Evolutionary conservation across 2,113 vertebrate genomes (phyloP).

Genomic region (Ammodramus savannarum): DNA sequence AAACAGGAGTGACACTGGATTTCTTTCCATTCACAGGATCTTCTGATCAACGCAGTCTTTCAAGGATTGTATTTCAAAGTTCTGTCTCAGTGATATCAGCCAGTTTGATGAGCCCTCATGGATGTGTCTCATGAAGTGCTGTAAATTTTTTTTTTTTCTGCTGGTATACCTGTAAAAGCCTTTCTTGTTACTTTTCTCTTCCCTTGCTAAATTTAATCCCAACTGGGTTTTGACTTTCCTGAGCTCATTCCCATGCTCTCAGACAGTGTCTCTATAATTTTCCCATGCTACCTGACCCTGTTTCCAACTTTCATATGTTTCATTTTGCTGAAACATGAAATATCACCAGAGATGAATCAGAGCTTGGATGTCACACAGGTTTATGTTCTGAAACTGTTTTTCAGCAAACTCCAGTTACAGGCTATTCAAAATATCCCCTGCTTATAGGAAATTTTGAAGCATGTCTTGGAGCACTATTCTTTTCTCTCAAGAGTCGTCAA

Average conservation of each 20-base stretch:
- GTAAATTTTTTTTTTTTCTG: background rate
- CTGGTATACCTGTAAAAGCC: background rate
- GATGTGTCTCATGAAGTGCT: background rate
- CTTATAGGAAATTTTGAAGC: background rate
- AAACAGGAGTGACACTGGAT: background rate
- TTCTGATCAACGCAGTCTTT: background rate
- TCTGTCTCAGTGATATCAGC: background rate
- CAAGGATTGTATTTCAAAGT: background rate
- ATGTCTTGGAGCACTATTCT: background rate
- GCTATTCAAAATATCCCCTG: background rate
- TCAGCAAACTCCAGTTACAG: background rate
- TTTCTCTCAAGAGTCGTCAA: background rate
- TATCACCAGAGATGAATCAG: conserved; percentile 32
- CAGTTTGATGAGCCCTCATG: background rate
- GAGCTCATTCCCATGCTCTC: background rate
- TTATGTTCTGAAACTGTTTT: background rate
- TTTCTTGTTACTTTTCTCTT: background rate
- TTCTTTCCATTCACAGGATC: background rate
- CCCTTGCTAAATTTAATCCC: background rate
- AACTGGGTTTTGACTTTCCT: background rate
- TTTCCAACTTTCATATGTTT: background rate
- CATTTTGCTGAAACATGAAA: background rate
- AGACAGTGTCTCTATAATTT: background rate
- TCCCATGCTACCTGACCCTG: background rate
- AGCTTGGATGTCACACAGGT: background rate